These are phyloP conservation scores for Coptodon bakossiorum DNA, from an alignment of 2,113 vertebrate species.

Conservation along the genomic window DNA sequence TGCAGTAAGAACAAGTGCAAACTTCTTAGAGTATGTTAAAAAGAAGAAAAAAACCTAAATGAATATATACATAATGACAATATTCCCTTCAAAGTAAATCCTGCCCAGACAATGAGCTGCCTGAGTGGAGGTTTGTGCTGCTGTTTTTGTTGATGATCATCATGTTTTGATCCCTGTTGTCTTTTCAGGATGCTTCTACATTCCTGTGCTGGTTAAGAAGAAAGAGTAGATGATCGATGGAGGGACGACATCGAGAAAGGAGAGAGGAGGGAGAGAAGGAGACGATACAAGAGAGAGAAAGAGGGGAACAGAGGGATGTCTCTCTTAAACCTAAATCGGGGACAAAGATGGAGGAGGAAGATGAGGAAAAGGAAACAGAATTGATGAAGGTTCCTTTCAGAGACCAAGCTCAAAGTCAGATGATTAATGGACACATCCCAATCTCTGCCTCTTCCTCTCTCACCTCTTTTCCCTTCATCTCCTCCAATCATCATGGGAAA, in stretches of 20 bases:
- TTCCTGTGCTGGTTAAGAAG: not conserved
- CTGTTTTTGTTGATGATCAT: accelerated
- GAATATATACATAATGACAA: accelerated
- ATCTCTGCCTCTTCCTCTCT: slow-evolving; percentile 18
- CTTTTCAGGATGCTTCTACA: not conserved
- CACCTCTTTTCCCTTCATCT: slow-evolving; percentile 5
- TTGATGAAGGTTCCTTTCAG: not conserved
- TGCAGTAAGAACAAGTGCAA: not conserved
- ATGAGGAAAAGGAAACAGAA: not conserved
- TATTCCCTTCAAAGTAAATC: not conserved
- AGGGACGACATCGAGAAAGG: not conserved
- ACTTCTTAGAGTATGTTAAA: not conserved
- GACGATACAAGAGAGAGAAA: not conserved
- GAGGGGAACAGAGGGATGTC: accelerated
- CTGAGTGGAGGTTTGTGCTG: not conserved
- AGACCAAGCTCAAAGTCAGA: not conserved
- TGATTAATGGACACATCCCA: not conserved
- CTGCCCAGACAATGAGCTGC: not conserved
- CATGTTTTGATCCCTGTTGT: accelerated
- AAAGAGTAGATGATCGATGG: not conserved
- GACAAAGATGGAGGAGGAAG: not conserved
- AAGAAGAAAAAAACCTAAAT: not conserved
- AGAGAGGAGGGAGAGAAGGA: not conserved
- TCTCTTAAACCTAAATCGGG: not conserved
- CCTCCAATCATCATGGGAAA: not conserved